Evolutionary conservation across 2,797 vertebrate species (phyloP).

Genomic region (Trachurus trachurus): DNA sequence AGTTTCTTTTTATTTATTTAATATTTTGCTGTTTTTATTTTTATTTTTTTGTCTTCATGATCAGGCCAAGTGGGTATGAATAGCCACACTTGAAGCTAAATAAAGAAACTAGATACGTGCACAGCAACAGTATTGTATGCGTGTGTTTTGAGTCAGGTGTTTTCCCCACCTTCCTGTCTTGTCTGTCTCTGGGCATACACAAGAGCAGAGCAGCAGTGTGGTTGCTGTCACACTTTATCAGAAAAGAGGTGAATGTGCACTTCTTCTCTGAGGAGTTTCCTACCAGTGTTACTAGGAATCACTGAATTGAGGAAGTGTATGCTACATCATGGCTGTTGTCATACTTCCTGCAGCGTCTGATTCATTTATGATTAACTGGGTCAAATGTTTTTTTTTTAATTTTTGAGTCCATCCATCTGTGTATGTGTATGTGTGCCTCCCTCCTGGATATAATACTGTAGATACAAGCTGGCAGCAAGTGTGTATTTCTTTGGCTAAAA

Average conservation of each 20-base stretch:
- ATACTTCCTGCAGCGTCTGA: conserved; percentile 58
- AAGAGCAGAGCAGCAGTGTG: conserved; percentile 10
- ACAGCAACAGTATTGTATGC: conserved; percentile 4
- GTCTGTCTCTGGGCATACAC: not conserved
- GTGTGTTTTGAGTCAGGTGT: conserved; percentile 18
- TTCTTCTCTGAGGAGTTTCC: conserved; percentile 61
- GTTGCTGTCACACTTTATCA: conserved; percentile 43
- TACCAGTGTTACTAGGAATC: conserved; percentile 50
- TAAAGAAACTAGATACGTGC: conserved; percentile 38
- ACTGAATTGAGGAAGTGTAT: conserved; percentile 66
- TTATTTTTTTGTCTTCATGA: not conserved
- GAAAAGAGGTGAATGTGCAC: conserved; percentile 6
- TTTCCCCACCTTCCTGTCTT: conserved; percentile 27
- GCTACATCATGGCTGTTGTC: conserved; percentile 3
- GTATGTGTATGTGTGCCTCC: not conserved
- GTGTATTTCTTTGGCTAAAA: not conserved
- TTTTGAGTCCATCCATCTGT: not conserved
- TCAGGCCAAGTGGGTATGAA: conserved; percentile 46
- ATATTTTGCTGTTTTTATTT: not conserved
- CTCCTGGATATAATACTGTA: no score
- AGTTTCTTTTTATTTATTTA: not conserved
- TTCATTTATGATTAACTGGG: conserved; percentile 45
- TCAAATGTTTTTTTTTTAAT: conserved; percentile 29
- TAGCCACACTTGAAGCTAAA: conserved; percentile 50
- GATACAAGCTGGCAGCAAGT: not conserved